Conservation (phyloP, 2,797 vertebrate species). For the Tokudaia muenninki region DNA sequence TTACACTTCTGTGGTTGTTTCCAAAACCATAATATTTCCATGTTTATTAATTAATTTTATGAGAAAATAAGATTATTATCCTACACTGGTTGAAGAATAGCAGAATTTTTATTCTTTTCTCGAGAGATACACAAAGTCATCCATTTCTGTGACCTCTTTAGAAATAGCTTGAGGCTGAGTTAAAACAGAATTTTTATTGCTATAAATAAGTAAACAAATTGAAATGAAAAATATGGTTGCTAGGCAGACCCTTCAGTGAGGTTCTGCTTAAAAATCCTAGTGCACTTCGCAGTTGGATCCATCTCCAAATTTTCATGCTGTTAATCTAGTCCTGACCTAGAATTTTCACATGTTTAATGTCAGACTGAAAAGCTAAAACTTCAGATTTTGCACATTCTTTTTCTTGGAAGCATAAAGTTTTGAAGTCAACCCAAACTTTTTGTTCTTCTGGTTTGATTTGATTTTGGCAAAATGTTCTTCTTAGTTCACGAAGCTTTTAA, state of each 20-base stretch:
- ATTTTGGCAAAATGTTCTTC: slow-evolving; percentile 68
- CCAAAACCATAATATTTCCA: not conserved
- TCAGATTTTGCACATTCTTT: slow-evolving; percentile 54
- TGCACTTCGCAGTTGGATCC: not conserved
- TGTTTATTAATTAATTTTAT: slow-evolving; percentile 23
- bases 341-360: slow-evolving; percentile 25
- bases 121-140: not conserved
- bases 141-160: slow-evolving; percentile 53
- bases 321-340: not conserved
- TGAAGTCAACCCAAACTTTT: slow-evolving; percentile 67
- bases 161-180: slow-evolving; percentile 36
- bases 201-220: slow-evolving; percentile 51
- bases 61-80: slow-evolving; percentile 43
- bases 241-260: not conserved
- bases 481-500: slow-evolving; percentile 58
- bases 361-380: slow-evolving; percentile 38
- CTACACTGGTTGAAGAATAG: slow-evolving; percentile 2
- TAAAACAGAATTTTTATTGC: slow-evolving; percentile 21
- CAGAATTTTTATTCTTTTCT: slow-evolving; percentile 37
- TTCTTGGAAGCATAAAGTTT: slow-evolving; percentile 52
- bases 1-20: not conserved
- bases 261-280: slow-evolving; percentile 19
- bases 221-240: slow-evolving; percentile 17
- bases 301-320: slow-evolving; percentile 2
- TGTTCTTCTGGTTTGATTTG: slow-evolving; percentile 53